Evolutionary conservation across 2,888 invertebrate genomes (phyloP).

Genomic region (Plebejus melissa): DNA sequence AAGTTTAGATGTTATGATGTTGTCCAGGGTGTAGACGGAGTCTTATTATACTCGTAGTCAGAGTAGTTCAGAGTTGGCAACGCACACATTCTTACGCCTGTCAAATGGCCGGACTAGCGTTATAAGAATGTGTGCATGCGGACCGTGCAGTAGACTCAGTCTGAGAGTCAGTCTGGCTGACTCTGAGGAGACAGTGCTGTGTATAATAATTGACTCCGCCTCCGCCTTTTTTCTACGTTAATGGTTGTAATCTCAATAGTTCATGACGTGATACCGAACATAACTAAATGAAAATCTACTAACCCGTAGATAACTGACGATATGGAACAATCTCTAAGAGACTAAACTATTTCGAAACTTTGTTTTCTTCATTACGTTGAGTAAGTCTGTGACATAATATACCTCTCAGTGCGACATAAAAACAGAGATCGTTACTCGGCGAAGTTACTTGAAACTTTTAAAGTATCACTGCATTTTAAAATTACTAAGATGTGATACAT

Average conservation of each 20-base stretch:
- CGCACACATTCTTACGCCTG: no score
- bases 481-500: neutral
- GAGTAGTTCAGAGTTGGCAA: no score
- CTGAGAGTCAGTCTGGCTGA: no score
- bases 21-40: neutral
- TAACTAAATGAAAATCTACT: neutral
- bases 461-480: conserved; percentile 6
- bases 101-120: no score
- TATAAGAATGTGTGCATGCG: no score
- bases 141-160: no score
- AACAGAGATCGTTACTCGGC: neutral
- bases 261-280: neutral
- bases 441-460: neutral
- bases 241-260: neutral
- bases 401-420: conserved; percentile 9
- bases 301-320: neutral
- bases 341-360: conserved; percentile 2
- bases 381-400: conserved; percentile 12
- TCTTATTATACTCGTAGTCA: no score
- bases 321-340: neutral
- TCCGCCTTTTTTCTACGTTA: no score
- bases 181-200: no score
- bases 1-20: neutral
- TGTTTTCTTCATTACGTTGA: conserved; percentile 15
- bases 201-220: no score